A percentile compares a stretch with the other conserved stretches of the same genome.
Evolutionary conservation across 2,113 vertebrate genomes (phyloP).

Genomic region (Herpetotheres cachinnans): DNA sequence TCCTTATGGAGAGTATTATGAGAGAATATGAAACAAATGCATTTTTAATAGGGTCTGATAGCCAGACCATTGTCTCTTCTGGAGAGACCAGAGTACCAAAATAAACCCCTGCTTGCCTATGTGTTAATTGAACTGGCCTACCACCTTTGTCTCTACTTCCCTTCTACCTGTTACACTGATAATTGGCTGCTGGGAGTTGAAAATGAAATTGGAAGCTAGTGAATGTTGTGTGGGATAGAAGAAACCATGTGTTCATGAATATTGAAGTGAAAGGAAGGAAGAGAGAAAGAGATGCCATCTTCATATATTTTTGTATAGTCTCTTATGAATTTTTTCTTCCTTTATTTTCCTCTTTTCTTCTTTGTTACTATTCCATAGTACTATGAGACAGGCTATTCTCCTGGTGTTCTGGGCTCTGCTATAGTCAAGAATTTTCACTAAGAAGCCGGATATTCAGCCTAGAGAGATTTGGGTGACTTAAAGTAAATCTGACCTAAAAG

Average conservation of each 20-base stretch:
- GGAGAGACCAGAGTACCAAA: not conserved
- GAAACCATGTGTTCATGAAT: not conserved
- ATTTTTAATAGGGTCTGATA: conserved; percentile 57
- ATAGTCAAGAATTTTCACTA: not conserved
- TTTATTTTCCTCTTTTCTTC: not conserved
- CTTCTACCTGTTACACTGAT: conserved; percentile 7
- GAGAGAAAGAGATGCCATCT: not conserved
- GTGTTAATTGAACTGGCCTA: conserved; percentile 52
- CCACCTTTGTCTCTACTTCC: conserved; percentile 18
- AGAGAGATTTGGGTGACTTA: not conserved
- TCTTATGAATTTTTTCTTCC: not conserved
- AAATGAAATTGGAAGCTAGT: conserved; percentile 15
- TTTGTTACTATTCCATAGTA: not conserved
- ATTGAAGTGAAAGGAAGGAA: not conserved
- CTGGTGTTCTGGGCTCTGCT: not conserved
- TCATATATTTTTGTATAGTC: not conserved
- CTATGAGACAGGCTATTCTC: not conserved
- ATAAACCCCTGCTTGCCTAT: not conserved
- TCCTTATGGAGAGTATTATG: conserved; percentile 15
- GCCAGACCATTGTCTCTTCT: not conserved
- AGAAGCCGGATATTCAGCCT: not conserved
- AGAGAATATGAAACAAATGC: conserved; percentile 43
- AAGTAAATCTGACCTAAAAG: not conserved
- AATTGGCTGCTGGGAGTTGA: conserved; percentile 44
- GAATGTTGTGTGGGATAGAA: not conserved